Conservation (phyloP, 2,797 vertebrate species). For the Austrolebias charrua region DNA sequence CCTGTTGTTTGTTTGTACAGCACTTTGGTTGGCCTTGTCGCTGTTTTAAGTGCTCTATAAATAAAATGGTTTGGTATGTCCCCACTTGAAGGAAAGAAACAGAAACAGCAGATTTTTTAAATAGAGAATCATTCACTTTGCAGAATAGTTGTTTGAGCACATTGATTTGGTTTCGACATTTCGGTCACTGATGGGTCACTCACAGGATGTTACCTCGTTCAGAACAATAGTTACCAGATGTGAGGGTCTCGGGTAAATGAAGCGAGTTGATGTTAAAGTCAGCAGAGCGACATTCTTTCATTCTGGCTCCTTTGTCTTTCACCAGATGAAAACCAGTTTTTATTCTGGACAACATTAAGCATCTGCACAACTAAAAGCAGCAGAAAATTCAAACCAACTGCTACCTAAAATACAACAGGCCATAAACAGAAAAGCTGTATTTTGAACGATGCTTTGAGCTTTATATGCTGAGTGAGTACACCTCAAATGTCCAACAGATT, state of each 20-base stretch:
- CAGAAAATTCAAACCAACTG: background rate
- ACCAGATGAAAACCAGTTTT: slow-evolving; percentile 2
- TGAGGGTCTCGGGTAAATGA: slow-evolving; percentile 1
- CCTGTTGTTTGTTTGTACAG: too few species aligned
- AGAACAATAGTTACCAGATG: slow-evolving; percentile 30
- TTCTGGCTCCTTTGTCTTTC: background rate
- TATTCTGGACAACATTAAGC: too few species aligned
- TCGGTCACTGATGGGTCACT: background rate
- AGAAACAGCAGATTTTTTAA: too few species aligned
- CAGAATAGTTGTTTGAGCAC: background rate
- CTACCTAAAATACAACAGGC: too few species aligned
- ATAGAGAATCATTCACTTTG: background rate
- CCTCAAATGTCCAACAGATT: too few species aligned
- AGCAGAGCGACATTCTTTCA: background rate
- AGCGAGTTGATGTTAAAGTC: slow-evolving; percentile 21
- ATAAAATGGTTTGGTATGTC: too few species aligned
- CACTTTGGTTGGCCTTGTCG: too few species aligned
- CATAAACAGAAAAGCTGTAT: background rate
- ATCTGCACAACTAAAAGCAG: background rate
- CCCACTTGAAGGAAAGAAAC: too few species aligned
- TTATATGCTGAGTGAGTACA: background rate
- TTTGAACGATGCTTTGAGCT: background rate
- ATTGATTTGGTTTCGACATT: background rate
- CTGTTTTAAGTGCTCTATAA: too few species aligned
- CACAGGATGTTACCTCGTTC: slow-evolving; percentile 12